Percentiles rank a stretch among this genome's conserved stretches.
Conservation (phyloP, 2,888 invertebrate genomes). For the Barypeithes pellucidus region DNA sequence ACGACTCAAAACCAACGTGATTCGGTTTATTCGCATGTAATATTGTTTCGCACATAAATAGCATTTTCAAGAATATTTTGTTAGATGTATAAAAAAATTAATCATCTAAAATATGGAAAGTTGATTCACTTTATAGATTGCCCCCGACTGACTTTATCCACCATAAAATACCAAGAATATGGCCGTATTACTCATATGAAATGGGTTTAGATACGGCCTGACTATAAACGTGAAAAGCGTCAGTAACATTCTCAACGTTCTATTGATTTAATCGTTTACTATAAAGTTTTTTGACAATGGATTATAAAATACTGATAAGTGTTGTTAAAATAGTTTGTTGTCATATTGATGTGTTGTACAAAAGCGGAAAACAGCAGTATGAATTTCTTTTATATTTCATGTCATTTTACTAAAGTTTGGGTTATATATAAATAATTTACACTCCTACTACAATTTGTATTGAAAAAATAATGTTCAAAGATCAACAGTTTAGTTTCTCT, state of each 20-base stretch:
- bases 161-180: conserved; percentile 6
- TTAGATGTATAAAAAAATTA: not conserved
- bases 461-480: too few relatives aligned
- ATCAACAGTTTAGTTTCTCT: too few relatives aligned
- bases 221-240: not conserved
- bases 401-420: too few relatives aligned
- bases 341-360: too few relatives aligned
- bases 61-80: not conserved
- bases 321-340: too few relatives aligned
- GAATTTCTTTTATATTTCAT: too few relatives aligned
- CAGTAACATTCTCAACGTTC: not conserved
- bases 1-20: too few relatives aligned
- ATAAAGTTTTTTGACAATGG: not conserved
- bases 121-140: not conserved
- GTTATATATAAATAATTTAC: too few relatives aligned
- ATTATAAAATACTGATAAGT: conserved; percentile 4
- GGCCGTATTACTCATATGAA: conserved; percentile 1
- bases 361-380: too few relatives aligned
- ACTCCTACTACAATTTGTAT: too few relatives aligned
- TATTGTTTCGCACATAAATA: too few relatives aligned
- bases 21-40: too few relatives aligned
- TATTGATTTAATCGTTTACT: not conserved
- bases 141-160: conserved; percentile 4
- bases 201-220: not conserved
- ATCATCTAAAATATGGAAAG: not conserved